These are phyloP conservation scores for Rhyacichthys aspro DNA, from an alignment of 2,797 vertebrate species.

Conservation along the genomic window DNA sequence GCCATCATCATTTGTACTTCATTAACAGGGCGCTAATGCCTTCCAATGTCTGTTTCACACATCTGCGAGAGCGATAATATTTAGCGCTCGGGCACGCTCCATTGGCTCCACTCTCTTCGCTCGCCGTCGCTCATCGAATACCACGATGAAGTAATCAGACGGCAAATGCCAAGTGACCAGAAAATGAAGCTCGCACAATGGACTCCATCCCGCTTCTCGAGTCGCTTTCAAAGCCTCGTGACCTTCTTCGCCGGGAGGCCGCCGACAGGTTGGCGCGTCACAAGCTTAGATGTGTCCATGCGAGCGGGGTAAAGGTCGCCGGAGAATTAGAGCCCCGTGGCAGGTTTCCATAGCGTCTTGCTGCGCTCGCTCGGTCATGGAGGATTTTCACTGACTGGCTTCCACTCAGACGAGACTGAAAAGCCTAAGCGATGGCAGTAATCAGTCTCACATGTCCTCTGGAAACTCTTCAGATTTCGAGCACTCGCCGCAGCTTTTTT, in stretches of 20 bases:
- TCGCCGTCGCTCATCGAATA: conserved; percentile 19
- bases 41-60: conserved; percentile 47
- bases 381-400: background rate
- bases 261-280: conserved; percentile 21
- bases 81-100: conserved; percentile 16
- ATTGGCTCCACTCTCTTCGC: conserved; percentile 20
- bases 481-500: conserved; percentile 30
- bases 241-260: conserved; percentile 34
- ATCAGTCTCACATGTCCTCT: conserved; percentile 46
- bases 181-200: conserved; percentile 50
- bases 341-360: conserved; percentile 5
- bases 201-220: background rate
- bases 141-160: conserved; percentile 50
- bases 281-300: conserved; percentile 25
- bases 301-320: conserved; percentile 41
- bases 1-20: conserved; percentile 52
- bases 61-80: conserved; percentile 35
- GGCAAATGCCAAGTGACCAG: conserved; percentile 55
- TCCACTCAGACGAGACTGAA: conserved; percentile 32
- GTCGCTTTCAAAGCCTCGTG: conserved; percentile 15
- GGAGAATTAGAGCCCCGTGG: conserved; percentile 35
- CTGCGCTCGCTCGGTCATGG: conserved; percentile 14
- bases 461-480: conserved; percentile 34
- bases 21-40: conserved; percentile 54
- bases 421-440: conserved; percentile 18